A percentile compares a stretch with the other conserved stretches of the same genome.
Evolutionary conservation across 1,140 invertebrate genomes (phyloP).

Genomic region (Papilio aristodemus): DNA sequence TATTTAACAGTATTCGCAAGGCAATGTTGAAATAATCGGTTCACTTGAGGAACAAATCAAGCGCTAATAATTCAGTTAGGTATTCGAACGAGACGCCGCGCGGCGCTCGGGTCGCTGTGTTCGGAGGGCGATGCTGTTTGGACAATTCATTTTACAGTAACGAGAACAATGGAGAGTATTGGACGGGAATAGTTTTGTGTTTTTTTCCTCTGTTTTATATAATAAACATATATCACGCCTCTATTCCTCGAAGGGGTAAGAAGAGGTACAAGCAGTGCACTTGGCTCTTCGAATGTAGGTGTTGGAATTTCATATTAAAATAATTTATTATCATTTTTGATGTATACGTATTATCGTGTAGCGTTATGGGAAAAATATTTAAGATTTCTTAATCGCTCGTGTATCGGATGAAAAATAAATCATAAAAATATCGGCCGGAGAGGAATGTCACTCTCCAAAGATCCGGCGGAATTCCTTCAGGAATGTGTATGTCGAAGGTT

Average conservation of each 20-base stretch:
- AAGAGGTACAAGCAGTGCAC: no score
- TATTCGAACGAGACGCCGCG: constrained; percentile 8
- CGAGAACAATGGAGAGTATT: neutral
- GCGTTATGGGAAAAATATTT: no score
- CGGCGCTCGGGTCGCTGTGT: neutral
- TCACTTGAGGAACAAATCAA: constrained; percentile 2
- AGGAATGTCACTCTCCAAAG: constrained; percentile 4
- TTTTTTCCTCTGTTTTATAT: no score
- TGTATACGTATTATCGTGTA: no score
- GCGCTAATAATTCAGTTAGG: neutral
- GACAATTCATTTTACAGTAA: neutral
- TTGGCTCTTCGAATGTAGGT: no score
- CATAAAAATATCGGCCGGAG: neutral
- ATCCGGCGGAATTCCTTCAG: neutral
- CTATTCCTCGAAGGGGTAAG: no score
- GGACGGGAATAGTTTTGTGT: no score
- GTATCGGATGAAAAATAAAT: neutral
- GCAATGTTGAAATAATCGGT: constrained; percentile 1
- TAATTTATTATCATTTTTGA: no score
- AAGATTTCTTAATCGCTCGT: no score
- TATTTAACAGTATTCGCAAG: neutral
- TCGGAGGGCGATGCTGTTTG: neutral
- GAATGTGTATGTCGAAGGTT: neutral
- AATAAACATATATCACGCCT: no score
- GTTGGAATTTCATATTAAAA: no score